Conservation (phyloP, 2,888 invertebrate species). For the Hirtodrosophila duncani region DNA sequence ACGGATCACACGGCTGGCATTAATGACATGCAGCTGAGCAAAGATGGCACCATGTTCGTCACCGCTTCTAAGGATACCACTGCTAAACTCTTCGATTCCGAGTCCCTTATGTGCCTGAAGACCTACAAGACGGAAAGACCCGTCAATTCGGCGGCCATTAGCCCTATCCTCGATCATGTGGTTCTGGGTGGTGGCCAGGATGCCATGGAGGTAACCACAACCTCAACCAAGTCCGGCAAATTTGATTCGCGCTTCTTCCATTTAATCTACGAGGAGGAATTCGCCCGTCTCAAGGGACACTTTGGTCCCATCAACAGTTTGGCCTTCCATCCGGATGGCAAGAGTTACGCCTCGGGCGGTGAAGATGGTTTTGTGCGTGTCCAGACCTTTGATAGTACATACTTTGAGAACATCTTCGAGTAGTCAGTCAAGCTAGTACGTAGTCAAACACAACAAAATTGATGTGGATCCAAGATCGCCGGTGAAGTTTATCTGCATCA, state of each 20-base stretch:
- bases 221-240: constrained; percentile 95
- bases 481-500: constrained; percentile 8
- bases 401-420: constrained; percentile 85
- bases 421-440: constrained; percentile 44
- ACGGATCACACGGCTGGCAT: constrained; percentile 92
- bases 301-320: constrained; percentile 99
- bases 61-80: constrained; percentile 98
- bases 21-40: constrained; percentile 97
- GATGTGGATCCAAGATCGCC: constrained; percentile 8
- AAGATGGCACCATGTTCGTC: constrained; percentile 96
- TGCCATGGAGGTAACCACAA: constrained; percentile 99
- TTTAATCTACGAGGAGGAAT: constrained; percentile 97
- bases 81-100: constrained; percentile 95
- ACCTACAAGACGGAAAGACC: constrained; percentile 98
- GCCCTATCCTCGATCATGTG: constrained; percentile 96
- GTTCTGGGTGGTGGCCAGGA: constrained; percentile 99
- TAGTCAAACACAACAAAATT: constrained; percentile 33
- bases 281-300: constrained; percentile 98
- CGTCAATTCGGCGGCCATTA: constrained; percentile 98
- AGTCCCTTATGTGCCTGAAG: constrained; percentile 91
- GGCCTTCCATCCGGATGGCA: constrained; percentile 98
- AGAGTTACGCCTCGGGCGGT: constrained; percentile 96
- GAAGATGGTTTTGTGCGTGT: constrained; percentile 99
- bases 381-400: constrained; percentile 96
- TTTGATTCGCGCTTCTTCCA: constrained; percentile 98